Conservation (phyloP, 2,797 vertebrate species). For the Falco biarmicus region DNA sequence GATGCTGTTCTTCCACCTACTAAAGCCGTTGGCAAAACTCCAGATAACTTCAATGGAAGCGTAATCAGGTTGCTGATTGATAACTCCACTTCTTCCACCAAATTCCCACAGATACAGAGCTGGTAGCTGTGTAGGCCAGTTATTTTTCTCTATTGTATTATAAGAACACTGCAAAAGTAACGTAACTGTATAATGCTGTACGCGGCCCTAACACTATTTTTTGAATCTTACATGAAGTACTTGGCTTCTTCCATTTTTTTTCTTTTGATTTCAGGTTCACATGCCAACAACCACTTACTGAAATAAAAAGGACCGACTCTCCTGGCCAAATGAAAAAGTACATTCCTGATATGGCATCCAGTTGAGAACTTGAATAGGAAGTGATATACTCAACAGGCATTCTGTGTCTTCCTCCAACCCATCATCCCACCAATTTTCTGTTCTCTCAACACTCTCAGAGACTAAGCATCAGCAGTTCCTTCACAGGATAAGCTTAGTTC, state of each 20-base stretch:
- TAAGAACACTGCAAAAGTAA: conserved; percentile 8
- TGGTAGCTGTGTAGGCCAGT: not conserved
- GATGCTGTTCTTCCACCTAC: not conserved
- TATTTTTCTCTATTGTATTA: conserved; percentile 6
- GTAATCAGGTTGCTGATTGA: conserved; percentile 7
- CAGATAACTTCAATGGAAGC: not conserved
- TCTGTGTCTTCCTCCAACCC: conserved; percentile 48
- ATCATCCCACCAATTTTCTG: conserved; percentile 42
- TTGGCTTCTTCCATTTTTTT: conserved; percentile 62
- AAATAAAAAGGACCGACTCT: conserved; percentile 1
- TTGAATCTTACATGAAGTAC: conserved; percentile 47
- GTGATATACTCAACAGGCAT: conserved; percentile 43
- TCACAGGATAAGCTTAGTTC: not conserved
- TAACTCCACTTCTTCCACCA: conserved; percentile 2
- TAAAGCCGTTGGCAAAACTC: conserved; percentile 18
- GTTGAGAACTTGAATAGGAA: conserved; percentile 54
- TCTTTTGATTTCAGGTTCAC: conserved; percentile 30
- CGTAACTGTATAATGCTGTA: conserved; percentile 1
- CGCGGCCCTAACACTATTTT: conserved; percentile 37
- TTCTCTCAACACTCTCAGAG: not conserved
- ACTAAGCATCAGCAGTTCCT: conserved; percentile 31
- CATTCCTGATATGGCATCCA: conserved; percentile 54
- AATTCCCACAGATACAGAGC: not conserved
- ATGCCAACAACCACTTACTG: conserved; percentile 62
- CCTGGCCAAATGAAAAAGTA: conserved; percentile 46